Evolutionary conservation across 2,113 vertebrate genomes (phyloP), one percentile per base, ranked within the genome.

Genomic region (Oreotrochilus melanogaster): DNA sequence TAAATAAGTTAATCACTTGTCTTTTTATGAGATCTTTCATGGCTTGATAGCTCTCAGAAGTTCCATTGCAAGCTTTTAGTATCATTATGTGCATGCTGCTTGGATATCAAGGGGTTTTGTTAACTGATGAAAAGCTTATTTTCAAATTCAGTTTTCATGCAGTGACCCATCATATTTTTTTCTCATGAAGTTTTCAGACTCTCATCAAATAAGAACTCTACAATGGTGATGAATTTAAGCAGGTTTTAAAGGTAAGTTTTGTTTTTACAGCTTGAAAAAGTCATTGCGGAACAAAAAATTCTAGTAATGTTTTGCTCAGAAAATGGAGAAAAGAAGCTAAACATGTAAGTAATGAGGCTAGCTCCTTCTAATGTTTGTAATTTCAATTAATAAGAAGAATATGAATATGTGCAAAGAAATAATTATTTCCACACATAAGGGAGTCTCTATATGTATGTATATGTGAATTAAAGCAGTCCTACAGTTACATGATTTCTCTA

Each of bases 11-110:
- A 94, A 95, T 97, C 87, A 86, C 92, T 96, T 97, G 69, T 92
- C 86, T 96, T 97, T 97, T 96, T 94, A 97, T 94, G 96, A 95
- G 91, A 90, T 71, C 51, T 97, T 97, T 96, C 94, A 89, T 35
- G 87, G 85, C 79, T 97, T 86, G 51, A 96, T 97, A 95, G 91
- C 90, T 93, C 94, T 97, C 94, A 93, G 62, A 97, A 97, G 94
- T 97, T 97, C 88, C 74, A 95, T 96, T 94, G 94, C 1, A 5
- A 92, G 93, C 89, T 96, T 97, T 97, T 97, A 98, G 93, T 95
- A 82, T 97, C 96, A 89, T 97, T 97, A 80, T 95, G 92, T 92
- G 88, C 56, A 30, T 92, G 86, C 78, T 92, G 47, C 80, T 92
- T 95, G 35, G 93, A 66, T 92, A 93, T 83, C 60, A 89, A 78